Conservation (phyloP, 2,113 vertebrate genomes). For the Mesitornis unicolor region DNA sequence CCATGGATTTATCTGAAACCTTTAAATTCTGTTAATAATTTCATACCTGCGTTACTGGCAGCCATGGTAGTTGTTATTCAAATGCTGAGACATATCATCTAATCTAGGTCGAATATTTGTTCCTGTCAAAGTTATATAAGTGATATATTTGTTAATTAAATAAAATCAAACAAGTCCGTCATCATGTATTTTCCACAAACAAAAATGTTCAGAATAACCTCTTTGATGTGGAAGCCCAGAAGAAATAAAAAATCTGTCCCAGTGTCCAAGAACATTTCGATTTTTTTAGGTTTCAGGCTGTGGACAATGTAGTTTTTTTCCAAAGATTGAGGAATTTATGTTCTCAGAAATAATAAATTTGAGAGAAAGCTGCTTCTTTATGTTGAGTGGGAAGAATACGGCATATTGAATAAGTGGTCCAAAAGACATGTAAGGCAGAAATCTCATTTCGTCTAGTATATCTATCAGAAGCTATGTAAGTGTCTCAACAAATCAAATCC, state of each 20-base stretch:
- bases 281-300: neutral
- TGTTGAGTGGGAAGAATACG: neutral
- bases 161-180: neutral
- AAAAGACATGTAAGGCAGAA: neutral
- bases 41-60: neutral
- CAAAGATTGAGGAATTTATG: neutral
- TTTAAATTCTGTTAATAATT: neutral
- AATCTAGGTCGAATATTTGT: neutral
- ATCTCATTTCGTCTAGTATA: neutral
- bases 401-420: neutral
- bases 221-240: neutral
- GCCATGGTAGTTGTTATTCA: neutral
- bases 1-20: neutral
- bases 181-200: neutral
- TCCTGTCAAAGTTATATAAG: neutral
- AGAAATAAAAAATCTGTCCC: neutral
- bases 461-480: neutral
- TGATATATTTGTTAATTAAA: neutral
- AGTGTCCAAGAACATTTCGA: neutral
- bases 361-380: neutral
- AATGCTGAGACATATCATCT: neutral
- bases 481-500: neutral
- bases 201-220: neutral
- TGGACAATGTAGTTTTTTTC: neutral
- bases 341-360: neutral